Evolutionary conservation across 2,113 vertebrate species (phyloP).

Genomic region (Rhinoptilus africanus): DNA sequence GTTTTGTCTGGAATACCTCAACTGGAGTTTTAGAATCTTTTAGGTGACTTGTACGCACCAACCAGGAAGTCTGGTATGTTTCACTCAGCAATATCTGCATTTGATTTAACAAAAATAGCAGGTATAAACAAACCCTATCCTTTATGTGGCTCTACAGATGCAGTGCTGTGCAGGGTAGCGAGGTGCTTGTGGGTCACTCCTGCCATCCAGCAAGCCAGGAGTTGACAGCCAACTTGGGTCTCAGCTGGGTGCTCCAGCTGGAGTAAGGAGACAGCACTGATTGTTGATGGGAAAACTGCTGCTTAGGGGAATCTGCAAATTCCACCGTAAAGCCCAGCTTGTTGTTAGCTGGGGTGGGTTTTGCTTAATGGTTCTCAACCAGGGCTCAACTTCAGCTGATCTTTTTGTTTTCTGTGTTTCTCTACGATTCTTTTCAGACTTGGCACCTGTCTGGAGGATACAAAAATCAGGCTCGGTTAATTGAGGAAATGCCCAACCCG

Average conservation of each 20-base stretch:
- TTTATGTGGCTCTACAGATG: neutral
- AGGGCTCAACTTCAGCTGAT: neutral
- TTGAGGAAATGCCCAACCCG: neutral
- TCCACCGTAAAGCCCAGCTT: neutral
- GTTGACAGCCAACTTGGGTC: neutral
- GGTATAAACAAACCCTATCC: neutral
- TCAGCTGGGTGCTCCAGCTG: neutral
- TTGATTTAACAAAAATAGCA: neutral
- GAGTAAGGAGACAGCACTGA: neutral
- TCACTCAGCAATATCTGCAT: neutral
- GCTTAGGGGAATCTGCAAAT: neutral
- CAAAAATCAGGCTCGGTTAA: neutral
- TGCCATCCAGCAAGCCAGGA: neutral
- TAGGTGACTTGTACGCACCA: neutral
- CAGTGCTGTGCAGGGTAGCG: accelerated
- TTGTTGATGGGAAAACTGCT: neutral
- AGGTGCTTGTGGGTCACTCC: neutral
- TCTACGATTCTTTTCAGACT: neutral
- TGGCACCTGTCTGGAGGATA: neutral
- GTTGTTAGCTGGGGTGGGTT: neutral
- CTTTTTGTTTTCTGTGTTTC: neutral
- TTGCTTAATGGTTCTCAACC: neutral
- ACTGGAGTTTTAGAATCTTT: neutral
- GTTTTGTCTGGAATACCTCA: neutral
- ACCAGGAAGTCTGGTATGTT: accelerated